These are phyloP conservation scores for Atrina japonica DNA, from an alignment of 2,888 invertebrate species.

Conservation along the genomic window DNA sequence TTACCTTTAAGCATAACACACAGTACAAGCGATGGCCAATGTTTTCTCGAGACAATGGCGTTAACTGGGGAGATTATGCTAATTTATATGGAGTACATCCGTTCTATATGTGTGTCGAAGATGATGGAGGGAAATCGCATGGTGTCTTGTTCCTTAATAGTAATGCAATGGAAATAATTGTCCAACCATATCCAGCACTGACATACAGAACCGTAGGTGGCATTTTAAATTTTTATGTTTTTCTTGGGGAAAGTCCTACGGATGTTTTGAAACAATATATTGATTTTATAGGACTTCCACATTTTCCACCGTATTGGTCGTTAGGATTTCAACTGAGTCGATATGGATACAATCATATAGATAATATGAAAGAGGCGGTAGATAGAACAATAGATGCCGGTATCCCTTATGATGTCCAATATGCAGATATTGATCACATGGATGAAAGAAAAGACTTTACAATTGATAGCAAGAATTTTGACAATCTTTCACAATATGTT, in stretches of 20 bases:
- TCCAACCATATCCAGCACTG: slow-evolving; percentile 85
- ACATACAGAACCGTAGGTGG: slow-evolving; percentile 93
- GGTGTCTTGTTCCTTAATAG: slow-evolving; percentile 92
- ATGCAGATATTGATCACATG: slow-evolving; percentile 78
- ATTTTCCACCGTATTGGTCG: slow-evolving; percentile 93
- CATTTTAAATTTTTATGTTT: slow-evolving; percentile 89
- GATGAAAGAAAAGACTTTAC: slow-evolving; percentile 72
- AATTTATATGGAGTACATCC: slow-evolving; percentile 93
- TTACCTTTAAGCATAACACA: slow-evolving; percentile 77
- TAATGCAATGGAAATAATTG: slow-evolving; percentile 84
- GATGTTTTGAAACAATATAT: slow-evolving; percentile 81
- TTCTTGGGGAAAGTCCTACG: slow-evolving; percentile 88
- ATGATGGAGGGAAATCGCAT: slow-evolving; percentile 83
- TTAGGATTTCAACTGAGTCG: slow-evolving; percentile 93
- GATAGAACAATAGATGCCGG: slow-evolving; percentile 70
- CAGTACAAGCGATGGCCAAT: slow-evolving; percentile 78
- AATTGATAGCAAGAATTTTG: slow-evolving; percentile 60
- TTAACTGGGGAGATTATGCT: slow-evolving; percentile 57
- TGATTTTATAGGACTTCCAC: slow-evolving; percentile 86
- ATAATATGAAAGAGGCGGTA: slow-evolving; percentile 72
- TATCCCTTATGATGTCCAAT: slow-evolving; percentile 77
- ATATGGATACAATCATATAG: slow-evolving; percentile 81
- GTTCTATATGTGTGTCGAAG: slow-evolving; percentile 89
- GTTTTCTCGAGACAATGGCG: slow-evolving; percentile 78
- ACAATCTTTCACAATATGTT: slow-evolving; percentile 67